Evolutionary conservation across 2,888 invertebrate species (phyloP).

Genomic region (Celastrina argiolus): DNA sequence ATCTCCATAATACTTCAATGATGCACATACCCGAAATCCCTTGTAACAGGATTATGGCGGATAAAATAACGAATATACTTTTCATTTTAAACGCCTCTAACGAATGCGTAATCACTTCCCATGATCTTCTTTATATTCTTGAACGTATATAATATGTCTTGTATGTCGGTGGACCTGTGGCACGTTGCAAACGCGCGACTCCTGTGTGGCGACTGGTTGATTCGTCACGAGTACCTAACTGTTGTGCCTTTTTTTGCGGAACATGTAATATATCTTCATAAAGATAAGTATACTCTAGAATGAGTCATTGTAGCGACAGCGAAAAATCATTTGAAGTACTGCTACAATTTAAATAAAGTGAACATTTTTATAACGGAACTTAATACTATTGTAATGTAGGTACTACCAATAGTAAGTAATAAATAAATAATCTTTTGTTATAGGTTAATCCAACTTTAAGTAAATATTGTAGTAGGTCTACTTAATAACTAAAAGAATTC

Average conservation of each 20-base stretch:
- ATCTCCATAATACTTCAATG: slow-evolving; percentile 2
- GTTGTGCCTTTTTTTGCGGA: neutral
- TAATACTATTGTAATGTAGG: no score
- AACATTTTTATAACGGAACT: no score
- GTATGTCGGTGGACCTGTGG: neutral
- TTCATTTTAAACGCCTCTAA: slow-evolving; percentile 18
- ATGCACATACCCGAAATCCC: slow-evolving; percentile 5
- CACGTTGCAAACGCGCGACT: neutral
- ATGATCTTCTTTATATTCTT: slow-evolving; percentile 18
- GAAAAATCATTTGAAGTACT: no score
- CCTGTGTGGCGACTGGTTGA: neutral
- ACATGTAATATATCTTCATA: neutral
- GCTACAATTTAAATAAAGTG: no score
- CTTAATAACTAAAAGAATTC: neutral
- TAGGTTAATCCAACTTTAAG: no score
- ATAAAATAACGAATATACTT: slow-evolving; percentile 12
- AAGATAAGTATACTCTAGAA: neutral
- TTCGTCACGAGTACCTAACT: neutral
- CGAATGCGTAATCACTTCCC: slow-evolving; percentile 6
- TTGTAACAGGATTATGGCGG: neutral
- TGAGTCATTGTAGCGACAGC: no score
- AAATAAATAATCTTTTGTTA: no score
- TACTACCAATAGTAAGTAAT: no score
- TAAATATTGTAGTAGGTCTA: no score
- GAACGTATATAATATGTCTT: neutral